Conservation (phyloP, 1,140 invertebrate genomes). For the Sarcophaga bullata region DNA sequence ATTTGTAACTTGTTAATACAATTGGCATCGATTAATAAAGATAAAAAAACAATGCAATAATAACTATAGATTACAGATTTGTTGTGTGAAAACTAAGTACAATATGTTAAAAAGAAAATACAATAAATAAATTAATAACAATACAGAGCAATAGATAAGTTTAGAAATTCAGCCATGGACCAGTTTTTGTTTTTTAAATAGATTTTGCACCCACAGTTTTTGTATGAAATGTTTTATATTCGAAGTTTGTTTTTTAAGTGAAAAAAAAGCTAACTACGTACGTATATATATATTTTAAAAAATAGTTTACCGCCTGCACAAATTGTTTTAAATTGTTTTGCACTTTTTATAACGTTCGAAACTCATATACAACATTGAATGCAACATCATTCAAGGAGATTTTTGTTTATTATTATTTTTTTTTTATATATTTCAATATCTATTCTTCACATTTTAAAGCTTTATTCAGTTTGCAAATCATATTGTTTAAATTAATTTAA, state of each 20-base stretch:
- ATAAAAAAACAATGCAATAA: too few relatives aligned
- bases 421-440: neutral
- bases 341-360: neutral
- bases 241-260: too few relatives aligned
- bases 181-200: neutral
- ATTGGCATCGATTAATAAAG: too few relatives aligned
- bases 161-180: constrained; percentile 1
- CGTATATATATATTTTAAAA: too few relatives aligned
- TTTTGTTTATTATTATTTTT: too few relatives aligned
- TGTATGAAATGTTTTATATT: too few relatives aligned
- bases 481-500: neutral
- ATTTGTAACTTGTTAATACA: too few relatives aligned
- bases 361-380: neutral
- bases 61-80: too few relatives aligned
- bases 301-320: neutral
- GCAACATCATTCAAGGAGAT: neutral
- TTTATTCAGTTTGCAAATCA: neutral
- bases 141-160: neutral
- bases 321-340: constrained; percentile 4
- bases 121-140: neutral
- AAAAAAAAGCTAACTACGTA: too few relatives aligned
- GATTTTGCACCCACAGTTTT: constrained; percentile 17
- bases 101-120: neutral
- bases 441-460: neutral
- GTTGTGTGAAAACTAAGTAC: too few relatives aligned